Evolutionary conservation across 2,113 vertebrate genomes (phyloP), one percentile per base, ranked within the genome.

Genomic region (Myotis davidii): DNA sequence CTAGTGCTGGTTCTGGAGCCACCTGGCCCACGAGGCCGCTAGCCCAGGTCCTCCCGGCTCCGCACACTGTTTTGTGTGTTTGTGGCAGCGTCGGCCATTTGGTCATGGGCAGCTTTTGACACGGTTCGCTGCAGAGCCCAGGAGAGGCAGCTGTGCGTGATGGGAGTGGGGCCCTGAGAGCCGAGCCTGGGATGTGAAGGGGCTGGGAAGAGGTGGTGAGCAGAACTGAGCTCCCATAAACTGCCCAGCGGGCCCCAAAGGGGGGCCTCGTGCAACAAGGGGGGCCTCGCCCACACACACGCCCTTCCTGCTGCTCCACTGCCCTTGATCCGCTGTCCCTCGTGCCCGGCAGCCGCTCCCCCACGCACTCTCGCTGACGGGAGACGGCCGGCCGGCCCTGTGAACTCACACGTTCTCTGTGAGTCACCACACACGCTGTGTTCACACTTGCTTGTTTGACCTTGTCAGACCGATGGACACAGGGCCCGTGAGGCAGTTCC

Each of bases 281-380:
- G 42, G 34, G 42, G 16, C 20, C 37, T 18, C 25, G 32, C 50
- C 50, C 50, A 50, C 50, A 17, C 50, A 50, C 50, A 17, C 4
- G 14, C 50, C 14, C 50, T 50, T 50, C 50, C 50, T 50, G 14
- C 50, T 50, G 50, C 50, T 16, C 50, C 14, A 0, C 50, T 50
- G 59, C 59, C 59, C 59, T 45, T 45, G 45, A 17, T 52, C 50
- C 10, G 50, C 54, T 56, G 23, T 23, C 59, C 59, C 23, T 25
- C 9, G 9, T 10, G 18, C 50, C 18, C 0, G 4, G 12, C 92
- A 32, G 48, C 29, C 50, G 16, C 14, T 16, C 29, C n/a, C 9
- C 13, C 37, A 23, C 0, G 6, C 4, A 0, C 1, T 0, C 64
- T 34, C 45, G 67, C 29, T 64, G 11, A n/a, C 10, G 0, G 34